These are phyloP conservation scores for Sminthopsis crassicaudata DNA, from an alignment of 2,113 vertebrate genomes.

Conservation along the genomic window DNA sequence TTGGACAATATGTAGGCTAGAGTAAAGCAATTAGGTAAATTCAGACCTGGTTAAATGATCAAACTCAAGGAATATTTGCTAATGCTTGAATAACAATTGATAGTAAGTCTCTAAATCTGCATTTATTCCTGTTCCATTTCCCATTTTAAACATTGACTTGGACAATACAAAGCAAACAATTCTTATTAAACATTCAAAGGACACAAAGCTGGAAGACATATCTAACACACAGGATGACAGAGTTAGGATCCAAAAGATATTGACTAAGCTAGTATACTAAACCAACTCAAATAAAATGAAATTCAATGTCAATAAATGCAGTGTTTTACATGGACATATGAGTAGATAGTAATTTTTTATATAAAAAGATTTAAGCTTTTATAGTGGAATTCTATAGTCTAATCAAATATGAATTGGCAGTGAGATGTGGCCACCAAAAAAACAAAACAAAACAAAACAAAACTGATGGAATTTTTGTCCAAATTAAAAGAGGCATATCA, in stretches of 20 bases:
- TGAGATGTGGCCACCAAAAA: neutral
- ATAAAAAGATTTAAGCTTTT: neutral
- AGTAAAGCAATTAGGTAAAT: neutral
- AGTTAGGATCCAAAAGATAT: neutral
- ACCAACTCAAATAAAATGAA: neutral
- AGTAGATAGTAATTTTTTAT: neutral
- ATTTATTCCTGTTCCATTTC: neutral
- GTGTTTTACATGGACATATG: neutral
- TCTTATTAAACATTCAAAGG: neutral
- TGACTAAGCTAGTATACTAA: neutral
- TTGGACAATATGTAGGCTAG: neutral
- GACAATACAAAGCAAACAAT: neutral
- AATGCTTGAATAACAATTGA: neutral
- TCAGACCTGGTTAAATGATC: neutral
- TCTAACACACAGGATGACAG: neutral
- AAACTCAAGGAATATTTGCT: neutral
- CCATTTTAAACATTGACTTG: neutral
- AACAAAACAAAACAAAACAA: no score
- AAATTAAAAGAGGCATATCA: neutral
- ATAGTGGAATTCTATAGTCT: neutral
- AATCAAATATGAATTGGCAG: neutral
- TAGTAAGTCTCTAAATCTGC: neutral
- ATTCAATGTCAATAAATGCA: neutral
- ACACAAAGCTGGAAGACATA: neutral
- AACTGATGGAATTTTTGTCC: neutral